Evolutionary conservation across 2,113 vertebrate species (phyloP), one percentile per base, ranked within the genome.

Genomic region (Paramormyrops kingsleyae): DNA sequence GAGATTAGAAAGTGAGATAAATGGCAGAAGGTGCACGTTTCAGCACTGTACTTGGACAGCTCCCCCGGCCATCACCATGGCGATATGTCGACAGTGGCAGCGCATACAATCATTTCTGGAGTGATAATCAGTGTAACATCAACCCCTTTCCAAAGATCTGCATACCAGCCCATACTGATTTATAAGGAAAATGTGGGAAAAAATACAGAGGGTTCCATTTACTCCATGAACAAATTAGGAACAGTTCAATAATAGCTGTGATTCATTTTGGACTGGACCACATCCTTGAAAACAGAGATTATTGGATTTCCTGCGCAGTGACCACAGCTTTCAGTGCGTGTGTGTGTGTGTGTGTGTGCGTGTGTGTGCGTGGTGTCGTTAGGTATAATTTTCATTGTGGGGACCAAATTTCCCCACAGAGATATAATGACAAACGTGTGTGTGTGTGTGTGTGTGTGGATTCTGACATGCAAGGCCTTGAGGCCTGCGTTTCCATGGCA

Each of bases 31-130:
- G 12, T 44, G 1, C 31, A 56, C 3, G 15, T 53, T 87, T 87
- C 85, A 87, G 85, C 85, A 87, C 85, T 56, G 31, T 21, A 31
- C 85, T 87, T 53, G 85, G 85, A 87, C 85, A 87, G 85, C 85
- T 52, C 85, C 85, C n/a, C 17, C 85, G 4, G n/a, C 50, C 49
- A 50, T 50, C 24, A 17, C 24, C 47, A 50, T 87, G 46, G 24
- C 24, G 27, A 87, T 31, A 15, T 35, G 47, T 31, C n/a, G 1
- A n/a, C 24, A 19, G 31, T 3, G 85, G 27, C 21, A 1, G 9
- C 4, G 31, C 66, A 27, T 5, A 39, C 31, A 12, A 66, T n/a
- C 24, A 27, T 85, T n/a, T 47, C 10, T 19, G 12, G 70, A 77
- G 12, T 35, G 31, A 39, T 6, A 39, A 39, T 39, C 31, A 17